Evolutionary conservation across 2,113 vertebrate genomes (phyloP), one percentile per base, ranked within the genome.

Genomic region (Festucalex cinctus): DNA sequence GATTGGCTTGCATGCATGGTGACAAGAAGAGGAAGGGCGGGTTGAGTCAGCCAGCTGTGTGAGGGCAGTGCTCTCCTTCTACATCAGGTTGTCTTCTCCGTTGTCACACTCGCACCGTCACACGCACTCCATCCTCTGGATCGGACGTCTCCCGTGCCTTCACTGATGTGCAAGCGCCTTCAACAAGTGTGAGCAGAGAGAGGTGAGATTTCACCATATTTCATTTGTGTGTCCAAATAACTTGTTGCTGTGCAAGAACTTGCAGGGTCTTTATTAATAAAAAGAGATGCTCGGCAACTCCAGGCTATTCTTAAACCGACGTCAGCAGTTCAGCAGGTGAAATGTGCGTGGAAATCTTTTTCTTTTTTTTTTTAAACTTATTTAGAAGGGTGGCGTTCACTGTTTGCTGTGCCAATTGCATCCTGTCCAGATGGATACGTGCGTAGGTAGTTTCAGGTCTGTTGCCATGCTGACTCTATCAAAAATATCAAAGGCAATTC

Each of bases 401-500:
- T 63, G 13, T 24, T n/a, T 63, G 37, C 13, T 48, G 16, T 26
- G 41, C 3, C 28, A 64, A 64, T 44, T 48, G 62, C 26, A 20
- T 32, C 26, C 9, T 26, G 43, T 48, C 16, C 32, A 39, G 35
- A 61, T 41, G 37, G 35, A 39, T 12, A 22, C 44, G 35, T 48
- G 36, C 6, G 16, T 61, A 36, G 67, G 39, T 26, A 28, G 49
- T 54, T 54, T 60, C 65, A 44, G 26, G 19, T 9, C 39, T 67
- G 77, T 81, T 75, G 71, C 85, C 84, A 20, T 9, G 59, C 74
- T 71, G 39, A 63, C 65, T 48, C 77, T 48, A 79, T 82, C 74
- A 80, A 68, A 88, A 85, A 85, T 79, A 84, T 85, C 70, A 80
- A 17, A 77, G 48, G 77, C 76, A 85, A 80, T 85, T 87, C 73